Evolutionary conservation across 92 coral and sea anemone genomes (phyloP).

Genomic region (Diadumene lineata): DNA sequence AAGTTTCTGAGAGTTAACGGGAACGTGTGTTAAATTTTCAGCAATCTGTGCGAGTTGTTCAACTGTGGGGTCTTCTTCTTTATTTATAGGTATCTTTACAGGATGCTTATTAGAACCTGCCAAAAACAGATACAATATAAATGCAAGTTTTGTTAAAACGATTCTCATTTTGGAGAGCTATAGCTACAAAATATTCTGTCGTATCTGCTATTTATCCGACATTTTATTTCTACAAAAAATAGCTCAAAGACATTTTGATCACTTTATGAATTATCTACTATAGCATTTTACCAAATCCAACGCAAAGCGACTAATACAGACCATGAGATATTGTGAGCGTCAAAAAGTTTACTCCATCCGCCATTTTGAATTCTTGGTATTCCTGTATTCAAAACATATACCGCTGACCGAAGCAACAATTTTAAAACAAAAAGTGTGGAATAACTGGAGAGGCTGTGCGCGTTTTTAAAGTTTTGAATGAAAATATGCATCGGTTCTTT

Average conservation of each 20-base stretch:
- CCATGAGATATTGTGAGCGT: slow-evolving; percentile 66
- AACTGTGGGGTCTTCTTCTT: slow-evolving; percentile 51
- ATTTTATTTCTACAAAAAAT: neutral
- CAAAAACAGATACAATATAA: neutral
- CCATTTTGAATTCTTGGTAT: slow-evolving; percentile 19
- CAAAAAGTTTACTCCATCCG: slow-evolving; percentile 38
- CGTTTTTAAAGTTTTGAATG: no score
- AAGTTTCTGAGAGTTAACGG: slow-evolving; percentile 68
- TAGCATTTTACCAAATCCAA: neutral
- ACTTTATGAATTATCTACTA: neutral
- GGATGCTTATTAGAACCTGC: slow-evolving; percentile 24
- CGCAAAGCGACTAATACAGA: slow-evolving; percentile 3
- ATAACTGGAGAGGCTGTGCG: neutral
- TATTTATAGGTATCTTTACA: slow-evolving; percentile 7
- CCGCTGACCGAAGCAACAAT: slow-evolving; percentile 20
- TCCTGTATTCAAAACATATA: slow-evolving; percentile 41
- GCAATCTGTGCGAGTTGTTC: slow-evolving; percentile 62
- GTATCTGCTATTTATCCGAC: no score
- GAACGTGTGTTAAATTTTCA: slow-evolving; percentile 69
- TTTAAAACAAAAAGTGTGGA: neutral
- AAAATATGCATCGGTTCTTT: slow-evolving; percentile 36
- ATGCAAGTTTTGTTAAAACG: neutral
- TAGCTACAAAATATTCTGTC: no score
- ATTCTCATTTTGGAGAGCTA: no score
- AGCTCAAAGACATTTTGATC: neutral